A percentile compares a stretch with the other conserved stretches of the same genome.
Conservation (phyloP, 2,797 vertebrate species). For the Lepilemur ruficaudatus region DNA sequence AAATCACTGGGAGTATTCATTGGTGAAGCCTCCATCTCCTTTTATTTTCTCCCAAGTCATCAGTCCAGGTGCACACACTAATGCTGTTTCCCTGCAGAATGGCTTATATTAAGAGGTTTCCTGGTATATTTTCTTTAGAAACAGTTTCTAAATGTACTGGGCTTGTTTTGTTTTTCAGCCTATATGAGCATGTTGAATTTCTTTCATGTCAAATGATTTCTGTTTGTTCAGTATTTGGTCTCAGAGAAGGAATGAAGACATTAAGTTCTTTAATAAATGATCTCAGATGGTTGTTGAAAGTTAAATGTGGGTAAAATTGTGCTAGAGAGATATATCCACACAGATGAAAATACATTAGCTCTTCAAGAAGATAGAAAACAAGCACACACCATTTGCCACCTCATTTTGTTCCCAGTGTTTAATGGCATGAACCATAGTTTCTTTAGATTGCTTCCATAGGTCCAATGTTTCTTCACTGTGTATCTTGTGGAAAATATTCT, state of each 20-base stretch:
- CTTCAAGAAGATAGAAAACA: neutral
- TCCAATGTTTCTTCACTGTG: neutral
- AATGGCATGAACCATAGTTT: neutral
- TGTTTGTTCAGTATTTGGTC: neutral
- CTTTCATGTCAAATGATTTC: neutral
- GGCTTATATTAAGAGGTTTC: neutral
- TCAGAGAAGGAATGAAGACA: neutral
- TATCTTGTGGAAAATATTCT: neutral
- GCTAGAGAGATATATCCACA: neutral
- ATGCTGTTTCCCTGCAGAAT: neutral
- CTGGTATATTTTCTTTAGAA: neutral
- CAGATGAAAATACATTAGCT: neutral
- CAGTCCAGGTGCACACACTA: neutral
- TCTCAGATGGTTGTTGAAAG: neutral
- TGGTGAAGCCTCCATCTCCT: neutral
- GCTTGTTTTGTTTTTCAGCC: neutral
- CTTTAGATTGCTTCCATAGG: neutral
- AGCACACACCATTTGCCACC: neutral
- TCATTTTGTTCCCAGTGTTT: neutral
- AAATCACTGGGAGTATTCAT: neutral
- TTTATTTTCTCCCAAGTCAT: neutral
- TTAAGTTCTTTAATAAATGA: neutral
- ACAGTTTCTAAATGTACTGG: neutral
- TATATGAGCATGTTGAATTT: neutral
- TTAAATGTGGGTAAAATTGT: neutral